Evolutionary conservation across 2,797 vertebrate genomes (phyloP).

Genomic region (Centropyge bicolor): DNA sequence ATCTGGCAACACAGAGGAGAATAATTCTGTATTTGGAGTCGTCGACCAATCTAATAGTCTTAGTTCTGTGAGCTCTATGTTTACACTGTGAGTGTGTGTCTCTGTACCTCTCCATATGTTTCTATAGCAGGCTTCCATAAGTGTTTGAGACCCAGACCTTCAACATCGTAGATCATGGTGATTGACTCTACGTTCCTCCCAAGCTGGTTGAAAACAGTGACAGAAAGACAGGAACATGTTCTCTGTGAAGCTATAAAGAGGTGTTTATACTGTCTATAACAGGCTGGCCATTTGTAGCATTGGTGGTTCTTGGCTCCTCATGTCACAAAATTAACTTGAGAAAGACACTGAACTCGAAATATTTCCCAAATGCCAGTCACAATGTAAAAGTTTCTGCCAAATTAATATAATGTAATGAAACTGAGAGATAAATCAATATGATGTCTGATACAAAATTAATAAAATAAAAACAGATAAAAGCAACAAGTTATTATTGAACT

Average conservation of each 20-base stretch:
- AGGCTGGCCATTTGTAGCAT: background rate
- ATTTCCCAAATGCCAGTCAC: background rate
- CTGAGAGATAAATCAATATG: background rate
- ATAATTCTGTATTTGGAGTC: background rate
- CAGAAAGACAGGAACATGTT: background rate
- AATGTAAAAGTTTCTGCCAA: background rate
- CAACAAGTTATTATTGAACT: no score
- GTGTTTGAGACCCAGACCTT: constrained; percentile 95
- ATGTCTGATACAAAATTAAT: background rate
- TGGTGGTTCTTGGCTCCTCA: background rate
- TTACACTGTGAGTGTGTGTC: background rate
- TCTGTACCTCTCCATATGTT: constrained; percentile 89
- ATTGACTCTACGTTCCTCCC: constrained; percentile 91
- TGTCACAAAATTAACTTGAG: background rate
- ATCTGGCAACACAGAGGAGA: constrained; percentile 81
- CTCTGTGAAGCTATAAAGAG: background rate
- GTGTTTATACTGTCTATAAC: background rate
- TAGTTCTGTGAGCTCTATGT: background rate
- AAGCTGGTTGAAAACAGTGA: constrained; percentile 80
- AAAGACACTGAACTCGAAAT: background rate
- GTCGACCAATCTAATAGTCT: background rate
- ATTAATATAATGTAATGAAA: background rate
- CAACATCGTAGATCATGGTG: constrained; percentile 95
- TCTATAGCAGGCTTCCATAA: constrained; percentile 97
- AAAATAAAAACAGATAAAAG: background rate